Evolutionary conservation across 2,888 invertebrate genomes (phyloP).

Genomic region (Empis stercorea): DNA sequence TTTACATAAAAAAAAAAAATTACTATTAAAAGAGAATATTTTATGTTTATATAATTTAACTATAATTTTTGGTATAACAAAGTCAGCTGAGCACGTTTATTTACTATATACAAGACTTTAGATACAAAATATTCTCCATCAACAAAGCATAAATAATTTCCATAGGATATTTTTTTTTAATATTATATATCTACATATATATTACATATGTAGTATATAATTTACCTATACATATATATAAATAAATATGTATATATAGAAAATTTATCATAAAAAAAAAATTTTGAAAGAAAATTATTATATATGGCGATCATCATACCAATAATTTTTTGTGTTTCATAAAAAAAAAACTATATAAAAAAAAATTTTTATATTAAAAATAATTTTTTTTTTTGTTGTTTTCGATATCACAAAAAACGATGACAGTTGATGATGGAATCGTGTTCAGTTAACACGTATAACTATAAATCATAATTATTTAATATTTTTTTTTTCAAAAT

Average conservation of each 20-base stretch:
- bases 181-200: too few relatives aligned
- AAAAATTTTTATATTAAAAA: too few relatives aligned
- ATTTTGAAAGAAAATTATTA: not conserved
- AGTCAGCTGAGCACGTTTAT: not conserved
- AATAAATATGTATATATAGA: not conserved
- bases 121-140: too few relatives aligned
- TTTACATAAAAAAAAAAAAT: too few relatives aligned
- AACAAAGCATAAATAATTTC: too few relatives aligned
- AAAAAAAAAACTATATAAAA: too few relatives aligned
- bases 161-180: too few relatives aligned
- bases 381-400: too few relatives aligned
- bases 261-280: not conserved
- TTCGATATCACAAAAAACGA: constrained; percentile 7
- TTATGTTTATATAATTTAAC: too few relatives aligned
- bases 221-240: not conserved
- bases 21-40: too few relatives aligned
- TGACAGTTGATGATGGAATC: constrained; percentile 25
- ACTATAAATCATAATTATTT: not conserved
- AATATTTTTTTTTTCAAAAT: too few relatives aligned
- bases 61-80: not conserved
- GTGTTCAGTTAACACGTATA: constrained; percentile 21
- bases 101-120: not conserved
- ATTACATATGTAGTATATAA: too few relatives aligned
- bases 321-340: not conserved
- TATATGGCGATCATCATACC: not conserved